Evolutionary conservation across 2,113 vertebrate species (phyloP), one percentile per base, ranked within the genome.

Genomic region (Pteropus alecto): DNA sequence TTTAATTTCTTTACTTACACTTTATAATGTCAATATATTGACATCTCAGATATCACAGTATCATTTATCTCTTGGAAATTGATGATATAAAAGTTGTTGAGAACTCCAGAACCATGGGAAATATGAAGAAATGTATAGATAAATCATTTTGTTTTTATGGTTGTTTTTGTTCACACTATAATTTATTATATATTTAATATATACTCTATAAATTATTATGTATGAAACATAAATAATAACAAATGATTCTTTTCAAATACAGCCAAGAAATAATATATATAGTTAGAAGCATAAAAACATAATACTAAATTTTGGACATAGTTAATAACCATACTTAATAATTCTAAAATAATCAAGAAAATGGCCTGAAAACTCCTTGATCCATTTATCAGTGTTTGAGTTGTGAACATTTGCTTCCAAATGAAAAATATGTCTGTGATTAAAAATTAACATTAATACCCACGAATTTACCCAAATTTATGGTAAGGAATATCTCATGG

Each of bases 1-100:
- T 90, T 87, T 87, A 74, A 33, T 2, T 70, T 56, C 15, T 54
- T 58, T 60, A 12, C 74, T 82, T 46, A 41, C 1, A 46, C 15
- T 92, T 87, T 93, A 73, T 76, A 67, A 60, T 87, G 70, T 24
- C 82, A 96, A 10, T 16, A 88, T 95, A 91, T 68, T 73, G 63
- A 19, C 8, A 68, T 88, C 82, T 94, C 77, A 93, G 58, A 83
- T 10, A 54, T 10, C 41, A 22, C 7, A 56, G 24, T 95, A 41
- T 16, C 38, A 68, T 90, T 90, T 26, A 91, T 73, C 43, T 60
- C 6, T 30, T 73, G 28, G 24, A 93, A 90, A 63, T 60, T 77
- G 68, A 90, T 70, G 71, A 35, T 51, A 35, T 43, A 77, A 56
- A 87, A 90, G 43, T 41, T 78, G 46, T 16, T 88, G 13, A 86